Conservation (phyloP, 2,888 invertebrate genomes). For the Abscondita cerata region DNA sequence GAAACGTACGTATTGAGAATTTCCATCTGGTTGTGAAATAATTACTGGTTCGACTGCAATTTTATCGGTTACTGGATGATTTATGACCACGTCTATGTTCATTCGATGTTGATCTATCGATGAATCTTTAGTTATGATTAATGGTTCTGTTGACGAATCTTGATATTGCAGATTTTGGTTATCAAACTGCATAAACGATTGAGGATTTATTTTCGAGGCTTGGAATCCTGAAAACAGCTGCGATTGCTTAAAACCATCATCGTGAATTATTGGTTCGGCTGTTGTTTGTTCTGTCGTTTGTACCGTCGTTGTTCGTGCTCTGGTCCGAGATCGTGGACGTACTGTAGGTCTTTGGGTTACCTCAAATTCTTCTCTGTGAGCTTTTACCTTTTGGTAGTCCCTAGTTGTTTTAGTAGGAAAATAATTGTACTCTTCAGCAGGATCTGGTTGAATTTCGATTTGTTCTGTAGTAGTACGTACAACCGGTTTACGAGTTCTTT, state of each 20-base stretch:
- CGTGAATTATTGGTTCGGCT: slow-evolving; percentile 7
- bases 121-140: not conserved
- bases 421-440: slow-evolving; percentile 17
- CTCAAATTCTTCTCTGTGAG: slow-evolving; percentile 15
- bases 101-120: slow-evolving; percentile 30
- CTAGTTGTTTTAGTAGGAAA: slow-evolving; percentile 19
- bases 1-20: slow-evolving; percentile 35
- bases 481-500: slow-evolving; percentile 35
- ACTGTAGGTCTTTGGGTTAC: slow-evolving; percentile 29
- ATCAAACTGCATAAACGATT: slow-evolving; percentile 48
- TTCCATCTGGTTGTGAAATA: slow-evolving; percentile 31
- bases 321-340: slow-evolving; percentile 51
- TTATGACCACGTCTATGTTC: slow-evolving; percentile 43
- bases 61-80: slow-evolving; percentile 37
- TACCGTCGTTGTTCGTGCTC: slow-evolving; percentile 45
- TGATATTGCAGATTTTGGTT: slow-evolving; percentile 20
- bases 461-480: slow-evolving; percentile 12
- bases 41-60: slow-evolving; percentile 25
- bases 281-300: slow-evolving; percentile 23
- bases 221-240: slow-evolving; percentile 15
- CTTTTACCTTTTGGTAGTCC: slow-evolving; percentile 7
- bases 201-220: slow-evolving; percentile 32
- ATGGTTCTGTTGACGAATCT: slow-evolving; percentile 14
- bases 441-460: slow-evolving; percentile 24
- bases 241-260: slow-evolving; percentile 19